phyloP scores from a whole-genome alignment of 2,888 invertebrate genomes.

The Brachyopa scutellaris region DNA sequence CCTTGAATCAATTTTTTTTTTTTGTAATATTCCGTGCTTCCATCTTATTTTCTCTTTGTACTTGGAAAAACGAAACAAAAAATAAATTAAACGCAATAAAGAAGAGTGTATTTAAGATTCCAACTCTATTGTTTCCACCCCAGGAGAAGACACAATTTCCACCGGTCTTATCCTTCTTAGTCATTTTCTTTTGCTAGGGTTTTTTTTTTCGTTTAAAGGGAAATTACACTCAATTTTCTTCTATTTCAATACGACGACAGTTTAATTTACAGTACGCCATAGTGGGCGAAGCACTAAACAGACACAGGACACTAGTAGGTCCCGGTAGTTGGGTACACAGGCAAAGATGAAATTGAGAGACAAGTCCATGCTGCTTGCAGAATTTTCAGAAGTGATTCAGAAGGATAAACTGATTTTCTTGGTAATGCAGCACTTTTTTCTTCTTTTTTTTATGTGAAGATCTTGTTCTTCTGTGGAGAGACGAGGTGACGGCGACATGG shows the following conservation, averaged over 20 bases:
- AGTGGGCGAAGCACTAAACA: not conserved
- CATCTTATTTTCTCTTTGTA: too few species aligned
- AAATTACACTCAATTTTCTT: conserved; percentile 28
- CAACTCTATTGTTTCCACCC: conserved; percentile 8
- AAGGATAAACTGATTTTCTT: conserved; percentile 61
- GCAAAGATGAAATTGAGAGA: conserved; percentile 27
- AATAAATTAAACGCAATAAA: not conserved
- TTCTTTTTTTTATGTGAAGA: too few species aligned
- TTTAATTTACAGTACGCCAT: not conserved
- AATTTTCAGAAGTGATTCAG: conserved; percentile 33
- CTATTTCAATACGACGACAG: not conserved
- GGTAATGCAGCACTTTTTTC: conserved; percentile 11
- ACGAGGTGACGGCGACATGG: not conserved
- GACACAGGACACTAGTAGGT: not conserved
- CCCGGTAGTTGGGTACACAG: too few species aligned
- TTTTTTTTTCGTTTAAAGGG: conserved; percentile 1
- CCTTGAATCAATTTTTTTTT: too few species aligned
- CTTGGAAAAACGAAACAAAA: not conserved
- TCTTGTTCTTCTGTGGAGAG: not conserved
- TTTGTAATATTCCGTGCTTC: too few species aligned
- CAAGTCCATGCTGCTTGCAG: conserved; percentile 29
- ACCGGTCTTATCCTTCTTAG: conserved; percentile 16
- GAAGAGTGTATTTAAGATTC: conserved; percentile 15
- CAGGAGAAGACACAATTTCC: conserved; percentile 31
- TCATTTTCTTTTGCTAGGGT: not conserved